Base-by-base conservation (phyloP, 2,113 vertebrate species). In the Gymnobelideus leadbeateri region DNA sequence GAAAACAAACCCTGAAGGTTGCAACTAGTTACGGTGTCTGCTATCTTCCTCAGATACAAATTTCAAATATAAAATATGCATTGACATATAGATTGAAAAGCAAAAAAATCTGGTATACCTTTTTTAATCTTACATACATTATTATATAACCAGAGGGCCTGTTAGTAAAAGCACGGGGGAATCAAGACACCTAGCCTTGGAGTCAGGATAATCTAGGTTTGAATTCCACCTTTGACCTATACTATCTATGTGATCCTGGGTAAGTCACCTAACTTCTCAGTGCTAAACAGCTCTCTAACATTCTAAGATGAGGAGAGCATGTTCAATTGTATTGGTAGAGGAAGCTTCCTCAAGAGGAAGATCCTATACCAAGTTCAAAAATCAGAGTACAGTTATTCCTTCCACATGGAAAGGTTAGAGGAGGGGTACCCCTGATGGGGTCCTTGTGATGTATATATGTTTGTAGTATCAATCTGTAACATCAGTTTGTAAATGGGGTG, bases 41-140 rank as follows among this genome's bases (percentile, higher is more conserved):
- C 57, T 68, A 24, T 91, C 23, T 93, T 91, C 31, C 91, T 46
- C 91, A 77, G 68, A 3, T 47, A 52, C 31, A 93, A 21, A 50
- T 10, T 90, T 94, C 84, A 89, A 92, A 89, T 90, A 92, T 89
- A 51, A 92, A 55, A 2, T 53, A 51, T 95, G 91, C 51, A 61
- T 91, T 89, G 92, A 57, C 47, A 89, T n/a, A 16, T 28, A 96
- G 84, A 24, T 92, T 92, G 50, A 91, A 96, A 92, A 92, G n/a
- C 89, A 8, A 51, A 47, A 47, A 92, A 54, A 91, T 31, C n/a
- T 8, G 68, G 16, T 14, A 43, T 84, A 23, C 16, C 37, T 77
- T 84, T 84, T 84, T n/a, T 0, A 68, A 68, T 37, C 12, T 31
- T 68, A 68, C 37, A 37, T 14, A 12, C 10, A 61, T 8, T 55